phyloP scores from a whole-genome alignment of 2,797 vertebrate species.

The Mormyrus proboscirostris region DNA sequence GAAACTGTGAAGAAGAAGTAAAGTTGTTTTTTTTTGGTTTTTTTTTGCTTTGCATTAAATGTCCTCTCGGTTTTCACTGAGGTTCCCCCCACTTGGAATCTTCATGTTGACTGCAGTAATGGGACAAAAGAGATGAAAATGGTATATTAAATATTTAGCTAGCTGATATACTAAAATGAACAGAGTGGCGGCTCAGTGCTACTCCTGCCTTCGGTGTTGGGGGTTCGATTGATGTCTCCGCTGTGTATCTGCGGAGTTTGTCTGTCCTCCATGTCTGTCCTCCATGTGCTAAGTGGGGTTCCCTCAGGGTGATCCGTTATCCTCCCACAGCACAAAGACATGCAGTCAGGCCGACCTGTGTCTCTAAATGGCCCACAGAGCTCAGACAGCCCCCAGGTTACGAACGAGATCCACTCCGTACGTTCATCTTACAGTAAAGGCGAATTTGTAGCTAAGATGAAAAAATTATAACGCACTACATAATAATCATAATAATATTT shows the following conservation, averaged over 20 bases:
- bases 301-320: neutral
- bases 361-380: too few relatives aligned
- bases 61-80: neutral
- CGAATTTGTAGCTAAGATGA: too few relatives aligned
- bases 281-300: neutral
- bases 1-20: slow-evolving; percentile 70
- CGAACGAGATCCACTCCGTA: too few relatives aligned
- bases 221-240: neutral
- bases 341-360: neutral
- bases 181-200: neutral
- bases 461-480: too few relatives aligned
- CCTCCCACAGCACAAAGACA: neutral
- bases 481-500: too few relatives aligned
- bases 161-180: neutral
- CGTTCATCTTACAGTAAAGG: too few relatives aligned
- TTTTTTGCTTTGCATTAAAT: neutral
- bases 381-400: too few relatives aligned
- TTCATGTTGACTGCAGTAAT: neutral
- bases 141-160: neutral
- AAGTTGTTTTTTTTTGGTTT: slow-evolving; percentile 14
- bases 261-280: neutral
- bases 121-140: neutral
- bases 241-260: neutral
- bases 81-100: neutral
- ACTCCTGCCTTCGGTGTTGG: neutral